A percentile compares a stretch with the other conserved stretches of the same genome.
These are phyloP conservation scores for Hepsetus odoe DNA, from an alignment of 2,113 vertebrate species.

Conservation along the genomic window DNA sequence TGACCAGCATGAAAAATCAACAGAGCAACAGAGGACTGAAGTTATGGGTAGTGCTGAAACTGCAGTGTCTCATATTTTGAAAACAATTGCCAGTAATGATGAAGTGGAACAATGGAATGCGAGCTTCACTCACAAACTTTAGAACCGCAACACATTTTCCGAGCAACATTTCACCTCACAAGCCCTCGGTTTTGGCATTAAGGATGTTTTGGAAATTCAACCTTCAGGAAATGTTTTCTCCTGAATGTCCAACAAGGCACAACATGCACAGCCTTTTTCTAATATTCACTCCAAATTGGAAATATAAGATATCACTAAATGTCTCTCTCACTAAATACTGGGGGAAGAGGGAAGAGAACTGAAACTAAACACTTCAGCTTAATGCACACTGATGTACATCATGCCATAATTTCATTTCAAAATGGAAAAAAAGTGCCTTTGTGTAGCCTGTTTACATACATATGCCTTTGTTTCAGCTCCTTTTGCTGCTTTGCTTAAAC, in stretches of 20 bases:
- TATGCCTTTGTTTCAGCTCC: too few species aligned
- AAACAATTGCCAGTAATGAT: background rate
- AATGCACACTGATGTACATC: background rate
- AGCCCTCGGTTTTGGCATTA: background rate
- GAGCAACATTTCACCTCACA: background rate
- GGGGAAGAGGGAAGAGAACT: background rate
- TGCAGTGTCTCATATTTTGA: background rate
- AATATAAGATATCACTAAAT: background rate
- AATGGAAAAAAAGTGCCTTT: too few species aligned
- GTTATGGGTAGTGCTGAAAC: background rate
- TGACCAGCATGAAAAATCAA: background rate
- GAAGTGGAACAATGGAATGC: background rate
- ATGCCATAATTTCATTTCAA: background rate
- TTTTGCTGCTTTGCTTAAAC: too few species aligned
- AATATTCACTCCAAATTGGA: background rate
- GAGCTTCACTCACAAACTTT: background rate
- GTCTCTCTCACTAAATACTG: background rate
- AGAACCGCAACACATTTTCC: background rate
- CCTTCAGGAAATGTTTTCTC: background rate
- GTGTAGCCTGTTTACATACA: too few species aligned
- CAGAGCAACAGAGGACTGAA: background rate
- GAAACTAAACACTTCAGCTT: constrained; percentile 32
- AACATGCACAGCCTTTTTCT: background rate
- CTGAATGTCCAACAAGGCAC: background rate
- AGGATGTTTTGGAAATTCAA: background rate